Evolutionary conservation across 2,888 invertebrate species (phyloP), one percentile per base, ranked within the genome.

Genomic region (Eupithecia abbreviata): DNA sequence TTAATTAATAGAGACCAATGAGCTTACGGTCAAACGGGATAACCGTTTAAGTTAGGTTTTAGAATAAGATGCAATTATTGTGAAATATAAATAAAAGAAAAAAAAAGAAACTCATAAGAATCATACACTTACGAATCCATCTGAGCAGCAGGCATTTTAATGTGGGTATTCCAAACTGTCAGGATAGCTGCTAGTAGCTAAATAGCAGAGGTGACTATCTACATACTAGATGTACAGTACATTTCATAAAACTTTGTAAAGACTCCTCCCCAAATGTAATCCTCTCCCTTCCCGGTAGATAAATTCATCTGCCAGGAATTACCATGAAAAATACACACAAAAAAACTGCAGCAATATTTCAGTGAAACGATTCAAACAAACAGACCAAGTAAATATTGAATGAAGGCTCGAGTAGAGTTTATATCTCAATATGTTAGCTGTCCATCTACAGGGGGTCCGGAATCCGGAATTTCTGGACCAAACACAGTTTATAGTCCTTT

Each of bases 401-500:
- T 88, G 90, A 89, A 89, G 86, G 80, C 85, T 85, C 85, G 80
- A 82, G 76, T 85, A 79, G 81, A 88, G 88, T 88, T 89, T 87
- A 88, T 87, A 86, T 89, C 87, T 84, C 90, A 90, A 92, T 92
- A 92, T 90, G 91, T 90, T 89, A 90, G 86, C 90, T 90, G 91
- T 90, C 90, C 88, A 83, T 81, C 79, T 82, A 76, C 72, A 77
- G 83, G 43, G 86, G 86, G 18, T 4, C 69, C 47, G 69, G 85
- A 83, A 66, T 4, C 69, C 47, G 69, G 85, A 83, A 66, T 82
- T 77, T 81, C 82, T 82, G 82, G 83, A 83, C 82, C 80, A 83
- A 87, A 90, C 86, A 88, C 86, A 88, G 86, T 84, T 85, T 86
- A 73, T 67, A 73, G 68, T 68, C 73, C 85, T 85, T 86, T 87